Evolutionary conservation across 2,797 vertebrate species (phyloP), one percentile per base, ranked within the genome.

Genomic region (Fringilla coelebs): DNA sequence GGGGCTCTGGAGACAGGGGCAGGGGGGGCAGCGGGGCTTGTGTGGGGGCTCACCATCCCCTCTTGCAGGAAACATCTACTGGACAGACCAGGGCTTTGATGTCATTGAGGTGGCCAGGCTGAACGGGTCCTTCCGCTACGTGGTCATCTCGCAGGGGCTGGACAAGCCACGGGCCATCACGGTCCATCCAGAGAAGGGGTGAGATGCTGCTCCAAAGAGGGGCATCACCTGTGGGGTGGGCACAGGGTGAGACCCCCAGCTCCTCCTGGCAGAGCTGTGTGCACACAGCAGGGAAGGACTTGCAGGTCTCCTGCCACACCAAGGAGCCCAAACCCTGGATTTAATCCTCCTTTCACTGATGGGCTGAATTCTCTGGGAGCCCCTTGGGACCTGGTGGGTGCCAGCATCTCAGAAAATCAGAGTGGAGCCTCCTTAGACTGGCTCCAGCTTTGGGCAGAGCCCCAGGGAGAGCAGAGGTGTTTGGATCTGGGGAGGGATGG

Each of bases 71-170:
- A 99, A 99, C 96, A 99, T 99, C 97, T 99, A 99, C 97, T 99
- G 99, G 99, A 99, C 99, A 0, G 99, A 99, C 94, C 99, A 99
- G 96, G 99, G 99, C 77, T 99, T 99, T 10, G 99, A 99, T 1
- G 99, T 99, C 77, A 99, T 99, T 5, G 99, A 99, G 96, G 99
- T 99, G 32, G 99, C 99, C 85, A 97, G 99, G 91, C 98, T 99
- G 75, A 99, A 99, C 1, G 99, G 99, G 38, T 99, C 99, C 43
- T 99, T 99, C 98, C 99, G 99, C 88, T 99, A 99, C 0, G 99
- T 99, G 73, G 99, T 99, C 92, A 99, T 99, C 96, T 99, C 99
- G 0, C 99, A 99, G 93, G 99, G 99, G 40, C 97, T 99, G 95
- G 99, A 99, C 97, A 99, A 99, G 94, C 99, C 99, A 13, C 98